Conservation (phyloP, 2,113 vertebrate species). For the Thalassarche chlororhynchos region DNA sequence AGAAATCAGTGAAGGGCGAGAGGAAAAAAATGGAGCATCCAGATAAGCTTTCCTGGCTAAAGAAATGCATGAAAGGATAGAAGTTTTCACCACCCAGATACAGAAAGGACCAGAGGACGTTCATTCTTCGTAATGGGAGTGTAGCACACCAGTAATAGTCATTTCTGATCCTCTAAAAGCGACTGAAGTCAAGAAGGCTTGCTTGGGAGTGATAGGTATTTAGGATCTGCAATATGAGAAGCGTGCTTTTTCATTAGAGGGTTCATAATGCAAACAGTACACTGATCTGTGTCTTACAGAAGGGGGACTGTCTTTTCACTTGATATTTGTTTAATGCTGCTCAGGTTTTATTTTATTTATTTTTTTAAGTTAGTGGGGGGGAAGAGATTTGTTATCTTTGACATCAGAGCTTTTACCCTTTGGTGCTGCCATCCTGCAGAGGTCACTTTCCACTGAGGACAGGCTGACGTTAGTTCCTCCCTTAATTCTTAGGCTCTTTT, state of each 20-base stretch:
- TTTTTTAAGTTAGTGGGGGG: not conserved
- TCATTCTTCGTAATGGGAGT: not conserved
- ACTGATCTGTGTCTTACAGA: not conserved
- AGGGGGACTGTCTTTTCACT: not conserved
- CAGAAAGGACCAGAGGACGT: not conserved
- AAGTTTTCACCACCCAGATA: not conserved
- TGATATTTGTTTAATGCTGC: not conserved
- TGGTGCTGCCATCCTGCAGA: not conserved
- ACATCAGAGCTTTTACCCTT: not conserved
- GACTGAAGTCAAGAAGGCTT: not conserved
- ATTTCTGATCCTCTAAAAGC: not conserved
- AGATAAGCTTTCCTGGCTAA: not conserved
- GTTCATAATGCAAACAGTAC: not conserved
- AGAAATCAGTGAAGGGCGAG: not conserved
- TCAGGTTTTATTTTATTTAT: not conserved
- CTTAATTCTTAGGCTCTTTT: conserved; percentile 11
- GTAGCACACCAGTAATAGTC: not conserved
- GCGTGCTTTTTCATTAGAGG: not conserved
- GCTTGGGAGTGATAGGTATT: not conserved
- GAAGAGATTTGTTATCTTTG: not conserved
- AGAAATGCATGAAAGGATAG: not conserved
- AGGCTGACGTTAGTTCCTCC: not conserved
- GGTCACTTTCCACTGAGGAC: not conserved
- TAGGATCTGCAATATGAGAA: not conserved
- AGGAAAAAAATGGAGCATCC: not conserved